Base-by-base conservation (phyloP, 2,888 invertebrate genomes). In the Cryptocephalus primarius region DNA sequence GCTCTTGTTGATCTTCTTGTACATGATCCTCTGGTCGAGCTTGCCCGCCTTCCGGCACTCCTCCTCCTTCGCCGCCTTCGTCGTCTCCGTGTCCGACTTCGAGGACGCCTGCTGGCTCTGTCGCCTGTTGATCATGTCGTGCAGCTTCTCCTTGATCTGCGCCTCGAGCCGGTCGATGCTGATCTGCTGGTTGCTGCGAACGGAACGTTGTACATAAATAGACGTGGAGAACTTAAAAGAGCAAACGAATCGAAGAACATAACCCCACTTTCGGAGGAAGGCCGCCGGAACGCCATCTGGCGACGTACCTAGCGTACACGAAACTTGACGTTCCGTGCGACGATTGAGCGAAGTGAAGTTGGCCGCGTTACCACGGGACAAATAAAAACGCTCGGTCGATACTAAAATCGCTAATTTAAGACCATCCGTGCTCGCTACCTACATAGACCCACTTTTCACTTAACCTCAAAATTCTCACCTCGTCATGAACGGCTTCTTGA, bases 91-190 rank as follows among this genome's bases (percentile, higher is more conserved):
- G 45, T 65, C 65, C 3, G 64, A 62, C 49, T 65, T 65, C 1
- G 64, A 60, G 32, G 59, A 51, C 10, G 54, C 55, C 45, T 61
- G 62, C 46, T 63, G 62, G 42, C 64, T 67, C 46, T 66, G 67
- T 32, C 68, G 56, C 32, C 70, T 56, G 47, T 62, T 66, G 52
- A 71, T 67, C 22, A 71, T 69, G 44, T 70, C 71, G 50, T 71
- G 70, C 10, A 72, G 58, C 57, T 73, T 73, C 50, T 73, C 72
- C 48, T 72, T 69, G 10, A 72, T 67, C 48, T 73, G 72, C 1
- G 66, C 64, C 51, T 72, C 72, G 33, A 72, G 59, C 32, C 68
- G 64, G 39, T 71, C 70, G 38, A 69, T 64, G 52, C 62, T 68
- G 46, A 68, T 59, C 42, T 68, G 69, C 45, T 58, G 64, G 43